Evolutionary conservation across 1,140 invertebrate species (phyloP), one percentile per base, ranked within the genome.

Genomic region (Thalassaphorura encarpata): DNA sequence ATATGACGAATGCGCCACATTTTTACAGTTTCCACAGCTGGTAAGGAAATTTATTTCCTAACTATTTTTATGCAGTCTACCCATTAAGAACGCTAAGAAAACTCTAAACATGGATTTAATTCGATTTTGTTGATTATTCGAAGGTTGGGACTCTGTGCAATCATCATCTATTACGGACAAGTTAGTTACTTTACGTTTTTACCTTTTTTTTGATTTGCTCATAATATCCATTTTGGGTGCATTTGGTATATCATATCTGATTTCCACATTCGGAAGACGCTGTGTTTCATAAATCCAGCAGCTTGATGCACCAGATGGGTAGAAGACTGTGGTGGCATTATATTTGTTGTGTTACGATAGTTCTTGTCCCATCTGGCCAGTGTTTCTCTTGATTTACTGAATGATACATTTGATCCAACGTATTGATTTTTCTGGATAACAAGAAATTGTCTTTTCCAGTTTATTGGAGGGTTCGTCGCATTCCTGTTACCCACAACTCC

Each of bases 1-100:
- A 41, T 13, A 0, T 60, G 36, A 63, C 53, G 21, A 28, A 45
- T 19, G 1, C 39, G 2, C 47, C 45, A 0, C 50, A 65, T 50
- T 62, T 65, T 48, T 59, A 54, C 52, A 58, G 40, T 1, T 27
- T 62, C 18, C 63, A 65, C 53, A 62, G 60, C 42, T 65, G 63
- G 56, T 19, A 26, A 15, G 45, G 45, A 24, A 23, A 26, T 26
- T 24, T 27, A 11, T n/a, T 8, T 8, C 33, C n/a, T n/a, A n/a
- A n/a, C n/a, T n/a, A n/a, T n/a, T n/a, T n/a, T n/a, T n/a, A n/a
- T 36, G 8, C n/a, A n/a, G 33, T 11, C 8, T 36, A 11, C 33
- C 33, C n/a, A 11, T 36, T 36, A 8, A 36, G n/a, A 36, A 36
- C 33, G 8, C n/a, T 36, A n/a, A 36, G n/a, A 36, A 8, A 36